phyloP scores from a whole-genome alignment of 2,888 invertebrate genomes.

The Drosophila tripunctata region DNA sequence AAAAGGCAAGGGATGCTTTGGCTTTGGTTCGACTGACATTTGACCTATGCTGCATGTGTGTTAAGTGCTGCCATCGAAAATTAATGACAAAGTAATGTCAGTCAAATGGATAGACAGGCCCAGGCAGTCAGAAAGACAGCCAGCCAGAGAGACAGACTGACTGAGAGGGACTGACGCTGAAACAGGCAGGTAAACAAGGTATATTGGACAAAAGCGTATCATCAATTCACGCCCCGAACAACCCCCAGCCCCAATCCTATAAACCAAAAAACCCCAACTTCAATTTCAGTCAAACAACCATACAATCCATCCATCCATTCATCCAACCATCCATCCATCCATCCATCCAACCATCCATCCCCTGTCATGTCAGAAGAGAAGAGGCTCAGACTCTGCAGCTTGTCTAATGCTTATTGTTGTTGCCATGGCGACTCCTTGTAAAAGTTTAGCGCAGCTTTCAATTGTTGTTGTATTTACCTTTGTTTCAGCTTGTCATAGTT shows the following conservation, averaged over 20 bases:
- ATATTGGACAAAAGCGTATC: slow-evolving; percentile 45
- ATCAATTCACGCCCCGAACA: slow-evolving; percentile 52
- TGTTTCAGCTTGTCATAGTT: slow-evolving; percentile 35
- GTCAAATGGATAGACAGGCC: slow-evolving; percentile 76
- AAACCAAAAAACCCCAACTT: slow-evolving; percentile 19
- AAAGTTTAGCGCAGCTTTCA: slow-evolving; percentile 53
- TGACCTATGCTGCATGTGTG: slow-evolving; percentile 66
- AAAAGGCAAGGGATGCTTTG: slow-evolving; percentile 33
- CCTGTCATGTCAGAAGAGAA: slow-evolving; percentile 74
- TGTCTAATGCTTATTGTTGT: slow-evolving; percentile 57
- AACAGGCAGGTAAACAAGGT: slow-evolving; percentile 13
- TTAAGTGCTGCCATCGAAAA: slow-evolving; percentile 80
- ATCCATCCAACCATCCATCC: slow-evolving; percentile 56
- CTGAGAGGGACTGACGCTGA: slow-evolving; percentile 33
- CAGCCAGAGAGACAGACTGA: slow-evolving; percentile 11
- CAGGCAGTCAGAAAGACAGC: slow-evolving; percentile 37
- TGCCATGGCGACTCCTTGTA: slow-evolving; percentile 66
- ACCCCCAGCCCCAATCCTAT: slow-evolving; percentile 15
- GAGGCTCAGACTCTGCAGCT: slow-evolving; percentile 14
- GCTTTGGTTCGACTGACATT: slow-evolving; percentile 52
- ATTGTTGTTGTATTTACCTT: slow-evolving; percentile 47
- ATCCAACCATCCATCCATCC: slow-evolving; percentile 55
- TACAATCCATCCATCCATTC: slow-evolving; percentile 53
- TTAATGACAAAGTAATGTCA: slow-evolving; percentile 83
- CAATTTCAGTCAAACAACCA: slow-evolving; percentile 32